Evolutionary conservation across 2,113 vertebrate genomes (phyloP).

Genomic region (Ptychochromis oligacanthus): DNA sequence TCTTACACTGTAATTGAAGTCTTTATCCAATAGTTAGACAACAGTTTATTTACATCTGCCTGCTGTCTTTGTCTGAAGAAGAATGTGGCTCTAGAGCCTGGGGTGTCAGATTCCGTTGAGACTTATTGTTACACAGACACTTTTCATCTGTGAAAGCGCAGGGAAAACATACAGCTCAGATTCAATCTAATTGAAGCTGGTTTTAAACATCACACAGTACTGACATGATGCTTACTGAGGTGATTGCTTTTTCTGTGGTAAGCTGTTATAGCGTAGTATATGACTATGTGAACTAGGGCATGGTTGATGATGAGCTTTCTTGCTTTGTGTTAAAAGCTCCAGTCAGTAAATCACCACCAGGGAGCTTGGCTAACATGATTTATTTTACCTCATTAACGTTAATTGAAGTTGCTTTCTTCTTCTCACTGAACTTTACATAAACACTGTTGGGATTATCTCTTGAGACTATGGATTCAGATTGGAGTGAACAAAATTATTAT

Average conservation of each 20-base stretch:
- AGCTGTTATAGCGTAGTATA: not conserved
- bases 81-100: slow-evolving; percentile 30
- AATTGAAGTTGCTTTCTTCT: slow-evolving; percentile 52
- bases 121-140: slow-evolving; percentile 35
- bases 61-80: slow-evolving; percentile 37
- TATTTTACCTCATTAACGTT: slow-evolving; percentile 55
- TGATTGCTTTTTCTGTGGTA: not conserved
- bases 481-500: not conserved
- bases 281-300: slow-evolving; percentile 16
- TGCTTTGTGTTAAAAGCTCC: slow-evolving; percentile 37
- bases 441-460: not conserved
- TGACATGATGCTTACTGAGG: slow-evolving; percentile 8
- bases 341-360: slow-evolving; percentile 55
- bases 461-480: not conserved
- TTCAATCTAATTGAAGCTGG: slow-evolving; percentile 17
- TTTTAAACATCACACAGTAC: slow-evolving; percentile 1
- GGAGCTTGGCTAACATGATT: slow-evolving; percentile 55
- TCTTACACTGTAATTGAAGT: slow-evolving; percentile 5
- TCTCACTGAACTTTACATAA: slow-evolving; percentile 16
- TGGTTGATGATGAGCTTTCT: slow-evolving; percentile 46
- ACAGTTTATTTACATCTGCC: slow-evolving; percentile 41
- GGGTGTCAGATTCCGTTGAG: slow-evolving; percentile 34
- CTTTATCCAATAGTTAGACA: slow-evolving; percentile 20
- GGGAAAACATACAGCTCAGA: slow-evolving; percentile 12
- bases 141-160: slow-evolving; percentile 28